Percentiles rank a stretch among this genome's conserved stretches.
Conservation (phyloP, 2,888 invertebrate species). For the Exocentrus adspersus region DNA sequence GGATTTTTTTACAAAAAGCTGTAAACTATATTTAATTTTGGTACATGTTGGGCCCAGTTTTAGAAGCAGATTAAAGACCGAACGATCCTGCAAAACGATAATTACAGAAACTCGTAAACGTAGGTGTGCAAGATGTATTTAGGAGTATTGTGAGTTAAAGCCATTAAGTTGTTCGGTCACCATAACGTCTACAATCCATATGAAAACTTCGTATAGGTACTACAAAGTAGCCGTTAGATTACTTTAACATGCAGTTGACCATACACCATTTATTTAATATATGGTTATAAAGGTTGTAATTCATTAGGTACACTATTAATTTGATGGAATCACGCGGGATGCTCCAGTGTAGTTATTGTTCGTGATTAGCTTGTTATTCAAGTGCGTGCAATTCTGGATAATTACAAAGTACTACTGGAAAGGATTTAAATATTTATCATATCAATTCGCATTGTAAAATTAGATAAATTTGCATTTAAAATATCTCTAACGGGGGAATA, state of each 20-base stretch:
- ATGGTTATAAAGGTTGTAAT: constrained; percentile 1
- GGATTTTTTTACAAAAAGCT: no score
- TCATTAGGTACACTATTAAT: constrained; percentile 19
- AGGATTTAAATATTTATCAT: constrained; percentile 23
- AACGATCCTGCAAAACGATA: background rate
- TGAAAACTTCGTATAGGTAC: background rate
- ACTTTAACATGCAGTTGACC: constrained; percentile 14
- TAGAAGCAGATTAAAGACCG: background rate
- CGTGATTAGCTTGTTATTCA: constrained; percentile 9
- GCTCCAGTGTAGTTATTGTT: background rate
- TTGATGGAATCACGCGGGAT: background rate
- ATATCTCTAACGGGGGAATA: background rate
- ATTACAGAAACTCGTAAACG: background rate
- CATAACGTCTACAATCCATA: background rate
- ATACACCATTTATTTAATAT: constrained; percentile 13
- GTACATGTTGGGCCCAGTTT: background rate
- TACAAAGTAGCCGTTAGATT: background rate
- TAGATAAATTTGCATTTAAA: constrained; percentile 4
- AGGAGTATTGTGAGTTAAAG: background rate
- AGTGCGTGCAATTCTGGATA: constrained; percentile 4
- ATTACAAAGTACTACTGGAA: background rate
- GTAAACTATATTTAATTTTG: background rate
- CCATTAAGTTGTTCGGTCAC: background rate
- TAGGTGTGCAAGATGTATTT: background rate
- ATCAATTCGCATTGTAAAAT: background rate